Conservation (phyloP, 2,113 vertebrate genomes). For the Oncorhynchus tshawytscha region DNA sequence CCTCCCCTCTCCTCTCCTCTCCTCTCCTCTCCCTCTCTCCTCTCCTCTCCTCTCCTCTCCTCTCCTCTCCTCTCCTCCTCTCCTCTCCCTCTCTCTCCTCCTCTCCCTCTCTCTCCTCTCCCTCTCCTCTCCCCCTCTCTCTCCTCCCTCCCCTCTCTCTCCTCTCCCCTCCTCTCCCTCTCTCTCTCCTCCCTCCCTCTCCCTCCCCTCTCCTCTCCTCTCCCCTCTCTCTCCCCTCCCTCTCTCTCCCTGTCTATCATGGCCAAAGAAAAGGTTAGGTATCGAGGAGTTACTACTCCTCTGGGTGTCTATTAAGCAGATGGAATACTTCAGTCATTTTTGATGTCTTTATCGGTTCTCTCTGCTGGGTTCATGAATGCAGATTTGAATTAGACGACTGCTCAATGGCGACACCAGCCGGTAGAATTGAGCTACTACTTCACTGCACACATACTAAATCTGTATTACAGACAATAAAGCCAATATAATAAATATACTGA, state of each 20-base stretch:
- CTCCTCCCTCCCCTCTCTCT: background rate
- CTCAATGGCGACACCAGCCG: background rate
- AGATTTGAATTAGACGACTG: background rate
- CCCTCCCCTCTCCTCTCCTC: slow-evolving; percentile 1
- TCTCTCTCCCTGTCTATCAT: background rate
- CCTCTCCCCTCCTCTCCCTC: background rate
- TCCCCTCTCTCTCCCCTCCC: background rate
- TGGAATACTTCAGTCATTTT: background rate
- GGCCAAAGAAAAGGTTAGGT: slow-evolving; percentile 55
- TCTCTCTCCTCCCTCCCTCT: background rate
- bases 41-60: background rate
- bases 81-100: background rate
- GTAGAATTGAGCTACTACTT: background rate
- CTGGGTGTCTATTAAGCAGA: background rate
- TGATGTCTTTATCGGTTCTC: background rate
- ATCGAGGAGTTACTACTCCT: too few species aligned
- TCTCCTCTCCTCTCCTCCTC: background rate
- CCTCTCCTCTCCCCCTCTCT: too few species aligned
- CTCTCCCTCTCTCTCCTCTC: background rate
- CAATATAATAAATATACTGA: too few species aligned
- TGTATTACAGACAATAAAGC: too few species aligned
- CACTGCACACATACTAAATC: background rate
- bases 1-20: background rate
- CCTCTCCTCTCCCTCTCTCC: too few species aligned
- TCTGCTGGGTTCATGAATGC: background rate